These are phyloP conservation scores for Lepus townsendii DNA, from an alignment of 2,797 vertebrate genomes.

Conservation along the genomic window DNA sequence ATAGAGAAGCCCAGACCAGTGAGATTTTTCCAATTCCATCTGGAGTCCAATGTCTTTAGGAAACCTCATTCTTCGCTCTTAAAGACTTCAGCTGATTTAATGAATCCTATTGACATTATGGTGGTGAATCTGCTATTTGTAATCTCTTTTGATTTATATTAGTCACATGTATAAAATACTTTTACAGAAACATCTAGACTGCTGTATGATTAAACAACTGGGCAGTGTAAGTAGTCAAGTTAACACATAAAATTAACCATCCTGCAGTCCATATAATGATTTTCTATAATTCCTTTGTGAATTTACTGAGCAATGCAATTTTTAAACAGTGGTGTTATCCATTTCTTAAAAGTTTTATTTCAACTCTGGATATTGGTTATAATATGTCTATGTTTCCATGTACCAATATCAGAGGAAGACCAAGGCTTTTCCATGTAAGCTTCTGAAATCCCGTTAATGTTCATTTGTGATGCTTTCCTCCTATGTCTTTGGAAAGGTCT, in stretches of 20 bases:
- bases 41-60: neutral
- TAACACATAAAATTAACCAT: neutral
- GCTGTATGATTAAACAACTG: neutral
- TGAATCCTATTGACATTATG: neutral
- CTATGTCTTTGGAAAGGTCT: neutral
- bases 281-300: neutral
- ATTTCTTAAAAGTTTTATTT: neutral
- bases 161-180: neutral
- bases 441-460: neutral
- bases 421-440: neutral
- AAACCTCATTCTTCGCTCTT: neutral
- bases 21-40: neutral
- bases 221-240: no score
- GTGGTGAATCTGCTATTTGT: neutral
- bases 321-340: neutral
- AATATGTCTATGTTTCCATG: neutral
- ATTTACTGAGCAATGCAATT: neutral
- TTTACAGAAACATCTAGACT: neutral
- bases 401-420: neutral
- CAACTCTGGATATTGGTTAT: neutral
- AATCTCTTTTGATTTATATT: neutral
- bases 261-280: neutral
- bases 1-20: neutral
- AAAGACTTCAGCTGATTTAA: neutral
- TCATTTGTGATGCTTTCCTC: neutral